Evolutionary conservation across 2,113 vertebrate species (phyloP).

Genomic region (Dascyllus trimaculatus): DNA sequence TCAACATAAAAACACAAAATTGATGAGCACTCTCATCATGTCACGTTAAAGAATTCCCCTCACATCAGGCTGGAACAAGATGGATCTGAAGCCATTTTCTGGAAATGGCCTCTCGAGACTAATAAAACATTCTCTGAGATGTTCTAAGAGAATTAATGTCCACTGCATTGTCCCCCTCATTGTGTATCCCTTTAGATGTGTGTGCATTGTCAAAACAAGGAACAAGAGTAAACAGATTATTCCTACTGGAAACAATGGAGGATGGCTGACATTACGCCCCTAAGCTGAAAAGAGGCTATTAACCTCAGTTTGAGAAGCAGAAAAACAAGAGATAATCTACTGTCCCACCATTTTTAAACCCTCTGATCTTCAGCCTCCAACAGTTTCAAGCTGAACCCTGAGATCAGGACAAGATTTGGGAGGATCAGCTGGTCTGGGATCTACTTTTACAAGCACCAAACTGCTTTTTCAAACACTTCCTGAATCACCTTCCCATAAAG

Average conservation of each 20-base stretch:
- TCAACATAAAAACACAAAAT: slow-evolving; percentile 47
- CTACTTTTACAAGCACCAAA: no score
- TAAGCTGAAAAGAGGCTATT: slow-evolving; percentile 49
- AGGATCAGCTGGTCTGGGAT: slow-evolving; percentile 21
- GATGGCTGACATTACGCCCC: slow-evolving; percentile 19
- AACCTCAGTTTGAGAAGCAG: slow-evolving; percentile 48
- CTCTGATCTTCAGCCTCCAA: slow-evolving; percentile 37
- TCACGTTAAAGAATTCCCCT: slow-evolving; percentile 42
- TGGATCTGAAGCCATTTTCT: slow-evolving; percentile 57
- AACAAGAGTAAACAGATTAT: slow-evolving; percentile 54
- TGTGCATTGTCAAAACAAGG: slow-evolving; percentile 47
- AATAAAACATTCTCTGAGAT: slow-evolving; percentile 65
- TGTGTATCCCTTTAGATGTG: slow-evolving; percentile 34
- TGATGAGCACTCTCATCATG: slow-evolving; percentile 48
- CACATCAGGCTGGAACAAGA: slow-evolving; percentile 46
- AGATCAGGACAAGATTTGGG: slow-evolving; percentile 34
- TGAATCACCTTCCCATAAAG: no score
- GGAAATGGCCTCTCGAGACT: slow-evolving; percentile 57
- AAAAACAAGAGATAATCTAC: slow-evolving; percentile 54
- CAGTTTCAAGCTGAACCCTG: slow-evolving; percentile 26
- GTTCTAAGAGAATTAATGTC: slow-evolving; percentile 59
- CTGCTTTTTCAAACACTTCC: no score
- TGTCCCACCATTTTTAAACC: slow-evolving; percentile 41
- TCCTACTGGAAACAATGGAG: slow-evolving; percentile 26
- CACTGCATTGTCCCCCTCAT: slow-evolving; percentile 33